Conservation (phyloP, 2,797 vertebrate species). For the Scolopax rusticola region DNA sequence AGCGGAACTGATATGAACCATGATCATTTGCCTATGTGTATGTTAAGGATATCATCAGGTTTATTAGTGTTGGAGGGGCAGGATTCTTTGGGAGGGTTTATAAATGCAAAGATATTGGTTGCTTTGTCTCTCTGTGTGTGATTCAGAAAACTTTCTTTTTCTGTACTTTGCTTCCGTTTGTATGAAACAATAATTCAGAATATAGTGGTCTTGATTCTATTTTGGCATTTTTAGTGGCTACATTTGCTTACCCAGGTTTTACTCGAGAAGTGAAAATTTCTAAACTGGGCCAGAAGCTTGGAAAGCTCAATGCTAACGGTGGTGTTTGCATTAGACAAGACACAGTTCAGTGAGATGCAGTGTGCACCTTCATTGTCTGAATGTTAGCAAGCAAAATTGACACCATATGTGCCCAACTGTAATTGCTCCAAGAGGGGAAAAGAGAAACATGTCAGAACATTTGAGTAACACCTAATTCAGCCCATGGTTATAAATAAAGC, state of each 20-base stretch:
- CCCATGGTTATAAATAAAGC: slow-evolving; percentile 77
- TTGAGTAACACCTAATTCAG: slow-evolving; percentile 83
- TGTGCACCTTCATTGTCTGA: slow-evolving; percentile 66
- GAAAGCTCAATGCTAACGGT: slow-evolving; percentile 33
- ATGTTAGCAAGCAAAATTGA: slow-evolving; percentile 75
- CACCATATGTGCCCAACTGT: slow-evolving; percentile 77
- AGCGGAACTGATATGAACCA: not conserved
- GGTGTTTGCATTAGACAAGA: slow-evolving; percentile 67
- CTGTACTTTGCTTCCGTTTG: not conserved
- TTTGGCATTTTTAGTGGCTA: slow-evolving; percentile 16
- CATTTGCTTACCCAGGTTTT: not conserved
- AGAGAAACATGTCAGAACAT: slow-evolving; percentile 79
- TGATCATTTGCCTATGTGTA: not conserved
- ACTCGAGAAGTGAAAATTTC: slow-evolving; percentile 23
- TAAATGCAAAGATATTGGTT: not conserved
- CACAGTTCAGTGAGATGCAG: slow-evolving; percentile 44
- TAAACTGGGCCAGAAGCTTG: not conserved
- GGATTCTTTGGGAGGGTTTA: not conserved
- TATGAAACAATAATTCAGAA: not conserved
- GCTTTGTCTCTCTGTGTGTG: fast-evolving
- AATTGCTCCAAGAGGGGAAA: slow-evolving; percentile 74
- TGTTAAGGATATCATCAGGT: not conserved
- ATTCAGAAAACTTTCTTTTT: not conserved
- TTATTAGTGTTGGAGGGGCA: not conserved
- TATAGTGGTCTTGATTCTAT: not conserved